Conservation (phyloP, 2,888 invertebrate species). For the Cosmia trapezina region DNA sequence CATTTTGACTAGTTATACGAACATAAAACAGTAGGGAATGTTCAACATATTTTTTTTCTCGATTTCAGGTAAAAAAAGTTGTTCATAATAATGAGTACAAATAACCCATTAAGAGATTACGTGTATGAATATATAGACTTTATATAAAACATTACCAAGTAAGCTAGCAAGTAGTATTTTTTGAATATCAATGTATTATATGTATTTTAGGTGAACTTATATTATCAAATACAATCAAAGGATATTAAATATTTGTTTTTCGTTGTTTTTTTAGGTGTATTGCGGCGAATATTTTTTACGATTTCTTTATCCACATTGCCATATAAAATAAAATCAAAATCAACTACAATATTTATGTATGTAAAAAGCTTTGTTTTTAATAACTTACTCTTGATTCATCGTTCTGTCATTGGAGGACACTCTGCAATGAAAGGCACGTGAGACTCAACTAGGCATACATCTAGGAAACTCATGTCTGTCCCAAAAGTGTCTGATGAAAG, state of each 20-base stretch:
- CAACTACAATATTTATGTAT: constrained; percentile 48
- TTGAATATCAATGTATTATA: not conserved
- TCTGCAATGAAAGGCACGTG: constrained; percentile 83
- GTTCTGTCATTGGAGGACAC: constrained; percentile 86
- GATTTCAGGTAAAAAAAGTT: too few species aligned
- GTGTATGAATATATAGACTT: too few species aligned
- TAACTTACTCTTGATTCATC: constrained; percentile 87
- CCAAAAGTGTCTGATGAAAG: not conserved
- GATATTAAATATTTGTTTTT: not conserved
- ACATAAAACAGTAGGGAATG: too few species aligned
- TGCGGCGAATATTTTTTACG: too few species aligned
- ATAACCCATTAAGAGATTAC: too few species aligned
- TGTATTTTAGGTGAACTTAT: too few species aligned
- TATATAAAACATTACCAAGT: not conserved
- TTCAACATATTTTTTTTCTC: too few species aligned
- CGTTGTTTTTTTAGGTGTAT: not conserved
- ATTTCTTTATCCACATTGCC: constrained; percentile 11
- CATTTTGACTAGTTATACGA: too few species aligned
- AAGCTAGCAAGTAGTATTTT: not conserved
- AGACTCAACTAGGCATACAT: constrained; percentile 65
- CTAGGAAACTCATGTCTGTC: constrained; percentile 5
- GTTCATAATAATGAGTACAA: too few species aligned
- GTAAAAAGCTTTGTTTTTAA: constrained; percentile 12
- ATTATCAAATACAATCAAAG: not conserved
- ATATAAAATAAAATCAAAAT: constrained; percentile 4